phyloP scores from a whole-genome alignment of 2,113 vertebrate genomes.

The Vombatus ursinus region DNA sequence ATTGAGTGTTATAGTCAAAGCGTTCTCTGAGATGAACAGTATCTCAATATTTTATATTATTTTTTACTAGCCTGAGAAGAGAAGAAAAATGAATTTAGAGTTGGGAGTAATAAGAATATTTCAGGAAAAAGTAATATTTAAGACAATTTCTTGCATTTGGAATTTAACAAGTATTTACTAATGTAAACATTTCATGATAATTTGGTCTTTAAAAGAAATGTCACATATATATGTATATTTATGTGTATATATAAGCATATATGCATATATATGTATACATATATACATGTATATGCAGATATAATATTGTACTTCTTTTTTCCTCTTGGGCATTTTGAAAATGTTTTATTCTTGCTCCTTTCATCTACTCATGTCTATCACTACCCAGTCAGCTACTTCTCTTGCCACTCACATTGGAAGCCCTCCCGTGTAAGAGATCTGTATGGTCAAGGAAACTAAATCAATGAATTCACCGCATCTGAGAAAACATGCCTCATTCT shows the following conservation, averaged over 20 bases:
- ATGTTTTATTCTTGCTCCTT: background rate
- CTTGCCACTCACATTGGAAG: background rate
- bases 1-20: background rate
- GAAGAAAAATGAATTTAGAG: background rate
- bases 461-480: background rate
- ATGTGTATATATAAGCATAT: too few relatives aligned
- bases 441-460: background rate
- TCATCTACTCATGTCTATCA: background rate
- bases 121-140: background rate
- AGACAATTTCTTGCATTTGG: background rate
- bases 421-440: background rate
- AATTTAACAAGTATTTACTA: background rate
- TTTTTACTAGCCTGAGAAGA: background rate
- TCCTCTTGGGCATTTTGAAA: background rate
- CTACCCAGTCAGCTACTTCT: background rate
- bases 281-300: too few relatives aligned
- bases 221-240: too few relatives aligned
- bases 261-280: too few relatives aligned
- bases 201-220: background rate
- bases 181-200: background rate
- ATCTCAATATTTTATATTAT: background rate
- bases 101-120: background rate
- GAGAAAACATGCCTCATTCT: background rate
- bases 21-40: background rate
- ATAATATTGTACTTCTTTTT: too few relatives aligned